Evolutionary conservation across 2,113 vertebrate species (phyloP), one percentile per base, ranked within the genome.

Genomic region (Scomber japonicus): DNA sequence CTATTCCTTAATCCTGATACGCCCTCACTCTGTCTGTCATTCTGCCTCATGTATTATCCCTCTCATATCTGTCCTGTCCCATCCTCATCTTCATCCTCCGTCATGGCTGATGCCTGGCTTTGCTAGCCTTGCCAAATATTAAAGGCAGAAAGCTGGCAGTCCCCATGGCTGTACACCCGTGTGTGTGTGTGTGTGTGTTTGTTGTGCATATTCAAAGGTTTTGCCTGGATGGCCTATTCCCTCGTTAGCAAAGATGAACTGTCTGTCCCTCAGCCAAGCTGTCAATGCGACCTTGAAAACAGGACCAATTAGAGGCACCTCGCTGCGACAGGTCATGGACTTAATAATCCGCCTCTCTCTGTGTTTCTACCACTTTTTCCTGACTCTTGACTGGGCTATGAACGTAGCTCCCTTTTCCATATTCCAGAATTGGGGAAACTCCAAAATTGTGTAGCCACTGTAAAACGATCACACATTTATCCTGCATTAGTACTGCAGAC

Each of bases 261-360:
- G 1, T 67, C 19, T 71, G 77, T 59, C 68, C 35, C 2, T 73
- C 40, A 64, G 81, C 73, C 74, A 78, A 81, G 69, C 80, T 6
- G 45, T 56, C 57, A 65, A 51, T 53, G 61, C 24, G 68, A 92
- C 89, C 83, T 91, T 89, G 88, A 84, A 62, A 71, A 64, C 35
- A 1, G 48, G 55, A 35, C 72, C 80, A 65, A 72, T 88, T 79
- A 53, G 62, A 82, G 45, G 31, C 70, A 27, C 49, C 76, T 64
- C 13, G 3, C 81, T 69, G 79, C 70, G 81, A 60, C 55, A 46
- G 69, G 48, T 48, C 75, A 91, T 88, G 48, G 79, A 84, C 75
- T 88, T 89, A 71, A 85, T 90, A 89, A 90, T 81, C 84, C 13
- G 1, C 74, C 13, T 44, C 70, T 71, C n/a, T 65, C 11, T 44